Conservation (phyloP, 2,113 vertebrate genomes). For the Dolichotis patagonum region DNA sequence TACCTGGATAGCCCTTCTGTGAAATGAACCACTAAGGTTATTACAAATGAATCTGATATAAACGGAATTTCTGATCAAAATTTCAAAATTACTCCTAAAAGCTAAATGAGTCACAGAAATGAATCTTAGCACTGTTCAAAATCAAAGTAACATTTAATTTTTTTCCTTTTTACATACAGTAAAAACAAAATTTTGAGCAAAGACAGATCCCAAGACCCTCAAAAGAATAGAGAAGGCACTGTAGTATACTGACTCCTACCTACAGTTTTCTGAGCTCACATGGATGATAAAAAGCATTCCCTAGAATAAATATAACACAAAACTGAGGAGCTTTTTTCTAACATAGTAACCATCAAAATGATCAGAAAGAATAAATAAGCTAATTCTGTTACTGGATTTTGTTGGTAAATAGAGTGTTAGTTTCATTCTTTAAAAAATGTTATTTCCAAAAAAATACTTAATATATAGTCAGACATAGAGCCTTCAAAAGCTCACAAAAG, state of each 20-base stretch:
- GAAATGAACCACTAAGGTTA: background rate
- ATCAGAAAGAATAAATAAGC: background rate
- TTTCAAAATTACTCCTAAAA: slow-evolving; percentile 31
- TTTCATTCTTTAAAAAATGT: background rate
- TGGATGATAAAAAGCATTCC: background rate
- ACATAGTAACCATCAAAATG: slow-evolving; percentile 14
- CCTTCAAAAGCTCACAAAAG: background rate
- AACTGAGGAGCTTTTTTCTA: slow-evolving; percentile 18
- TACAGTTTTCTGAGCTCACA: background rate
- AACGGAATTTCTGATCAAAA: slow-evolving; percentile 1
- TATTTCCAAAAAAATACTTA: background rate
- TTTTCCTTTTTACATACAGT: background rate
- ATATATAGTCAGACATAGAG: background rate
- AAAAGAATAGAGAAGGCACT: background rate
- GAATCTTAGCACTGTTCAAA: slow-evolving; percentile 21
- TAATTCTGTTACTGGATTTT: slow-evolving; percentile 1
- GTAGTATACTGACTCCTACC: background rate
- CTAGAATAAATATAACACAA: background rate
- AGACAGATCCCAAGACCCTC: background rate
- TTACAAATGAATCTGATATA: slow-evolving; percentile 19
- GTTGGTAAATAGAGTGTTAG: background rate
- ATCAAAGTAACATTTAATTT: background rate
- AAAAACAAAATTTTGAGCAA: background rate
- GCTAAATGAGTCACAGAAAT: slow-evolving; percentile 7
- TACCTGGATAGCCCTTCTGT: slow-evolving; percentile 44